A percentile compares a stretch with the other conserved stretches of the same genome.
Evolutionary conservation across 2,888 invertebrate genomes (phyloP).

Genomic region (Alentia gelatinosa): DNA sequence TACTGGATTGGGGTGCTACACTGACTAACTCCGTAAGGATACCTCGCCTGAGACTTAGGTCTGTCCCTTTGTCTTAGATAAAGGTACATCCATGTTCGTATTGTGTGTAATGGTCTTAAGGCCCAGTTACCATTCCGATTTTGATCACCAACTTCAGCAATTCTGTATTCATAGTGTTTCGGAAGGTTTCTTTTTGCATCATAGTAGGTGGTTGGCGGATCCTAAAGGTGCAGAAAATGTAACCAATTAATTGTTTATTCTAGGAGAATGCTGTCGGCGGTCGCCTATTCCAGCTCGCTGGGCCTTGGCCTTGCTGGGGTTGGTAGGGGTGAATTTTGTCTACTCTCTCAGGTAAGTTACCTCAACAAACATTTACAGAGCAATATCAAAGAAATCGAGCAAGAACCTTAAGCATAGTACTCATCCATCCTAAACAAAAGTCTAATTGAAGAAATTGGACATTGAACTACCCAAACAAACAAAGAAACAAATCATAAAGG

Average conservation of each 20-base stretch:
- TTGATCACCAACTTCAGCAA: too few species aligned
- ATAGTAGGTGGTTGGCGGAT: too few species aligned
- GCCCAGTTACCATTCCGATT: too few species aligned
- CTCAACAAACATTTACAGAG: too few species aligned
- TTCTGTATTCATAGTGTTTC: too few species aligned
- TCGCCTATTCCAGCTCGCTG: not conserved
- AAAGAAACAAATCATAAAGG: not conserved
- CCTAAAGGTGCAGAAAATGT: not conserved
- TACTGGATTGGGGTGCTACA: too few species aligned
- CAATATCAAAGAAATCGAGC: not conserved
- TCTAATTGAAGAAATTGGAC: not conserved
- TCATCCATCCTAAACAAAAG: not conserved
- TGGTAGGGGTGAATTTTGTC: not conserved
- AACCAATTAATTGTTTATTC: not conserved
- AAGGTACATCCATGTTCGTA: too few species aligned
- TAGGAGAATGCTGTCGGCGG: not conserved
- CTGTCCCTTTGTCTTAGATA: too few species aligned
- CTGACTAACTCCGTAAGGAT: too few species aligned
- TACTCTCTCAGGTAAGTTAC: not conserved
- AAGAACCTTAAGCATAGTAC: not conserved
- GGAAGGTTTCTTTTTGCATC: too few species aligned
- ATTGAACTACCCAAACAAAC: not conserved
- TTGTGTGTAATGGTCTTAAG: too few species aligned
- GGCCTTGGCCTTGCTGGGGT: not conserved
- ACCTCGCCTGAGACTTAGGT: too few species aligned